Conservation (phyloP, 2,113 vertebrate genomes). For the Stercorarius parasiticus region DNA sequence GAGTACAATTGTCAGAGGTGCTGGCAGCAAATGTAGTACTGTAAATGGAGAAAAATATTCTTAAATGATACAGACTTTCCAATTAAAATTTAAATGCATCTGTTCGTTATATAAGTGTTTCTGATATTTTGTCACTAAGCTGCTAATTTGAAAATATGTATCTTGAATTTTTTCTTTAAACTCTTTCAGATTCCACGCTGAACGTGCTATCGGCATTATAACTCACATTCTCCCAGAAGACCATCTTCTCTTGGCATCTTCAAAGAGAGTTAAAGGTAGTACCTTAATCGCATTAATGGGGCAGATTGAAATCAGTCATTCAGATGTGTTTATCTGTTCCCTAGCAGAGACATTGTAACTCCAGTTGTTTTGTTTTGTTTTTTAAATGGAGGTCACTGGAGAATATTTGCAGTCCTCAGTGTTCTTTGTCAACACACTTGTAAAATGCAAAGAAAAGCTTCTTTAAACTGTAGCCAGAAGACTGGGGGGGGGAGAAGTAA, state of each 20-base stretch:
- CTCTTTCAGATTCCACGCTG: slow-evolving; percentile 92
- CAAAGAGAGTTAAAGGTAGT: slow-evolving; percentile 98
- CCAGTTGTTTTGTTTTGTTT: no score
- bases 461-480: background rate
- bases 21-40: background rate
- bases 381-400: background rate
- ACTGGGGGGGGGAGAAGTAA: background rate
- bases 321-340: background rate
- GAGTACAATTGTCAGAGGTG: slow-evolving; percentile 71
- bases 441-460: background rate
- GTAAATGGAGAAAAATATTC: background rate
- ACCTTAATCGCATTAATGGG: background rate
- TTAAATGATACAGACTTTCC: background rate
- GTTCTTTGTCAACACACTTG: background rate
- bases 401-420: background rate
- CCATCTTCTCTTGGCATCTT: slow-evolving; percentile 96
- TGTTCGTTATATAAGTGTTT: background rate
- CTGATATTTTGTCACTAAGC: background rate
- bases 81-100: background rate
- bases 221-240: slow-evolving; percentile 99
- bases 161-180: background rate
- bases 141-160: background rate
- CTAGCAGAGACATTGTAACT: background rate
- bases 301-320: background rate
- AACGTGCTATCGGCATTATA: slow-evolving; percentile 99